A percentile compares a stretch with the other conserved stretches of the same genome.
phyloP scores from a whole-genome alignment of 2,888 invertebrate species.

The Uropetala carovei region DNA sequence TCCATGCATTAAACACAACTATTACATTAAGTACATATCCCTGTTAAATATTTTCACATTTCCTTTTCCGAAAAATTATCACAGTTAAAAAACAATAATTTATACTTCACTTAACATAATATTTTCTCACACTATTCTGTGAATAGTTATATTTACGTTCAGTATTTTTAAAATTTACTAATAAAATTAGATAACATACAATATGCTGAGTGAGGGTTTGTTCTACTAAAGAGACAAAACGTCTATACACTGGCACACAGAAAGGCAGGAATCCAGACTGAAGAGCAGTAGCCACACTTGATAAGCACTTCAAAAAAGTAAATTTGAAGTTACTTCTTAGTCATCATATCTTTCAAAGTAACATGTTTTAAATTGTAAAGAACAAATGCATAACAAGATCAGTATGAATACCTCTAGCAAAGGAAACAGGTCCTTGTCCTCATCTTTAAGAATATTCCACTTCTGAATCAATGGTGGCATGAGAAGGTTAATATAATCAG shows the following conservation, averaged over 20 bases:
- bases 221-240: slow-evolving; percentile 97
- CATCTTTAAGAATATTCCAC: slow-evolving; percentile 98
- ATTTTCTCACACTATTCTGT: slow-evolving; percentile 47
- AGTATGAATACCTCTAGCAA: slow-evolving; percentile 84
- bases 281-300: slow-evolving; percentile 97
- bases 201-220: slow-evolving; percentile 97
- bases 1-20: too few species aligned
- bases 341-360: slow-evolving; percentile 27
- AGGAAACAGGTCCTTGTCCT: slow-evolving; percentile 99
- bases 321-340: slow-evolving; percentile 65
- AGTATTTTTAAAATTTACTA: neutral
- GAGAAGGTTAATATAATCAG: slow-evolving; percentile 95
- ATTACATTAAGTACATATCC: too few species aligned
- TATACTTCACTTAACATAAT: neutral
- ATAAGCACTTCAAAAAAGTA: slow-evolving; percentile 89
- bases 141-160: neutral
- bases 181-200: slow-evolving; percentile 76
- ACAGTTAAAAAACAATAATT: neutral
- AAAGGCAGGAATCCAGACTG: slow-evolving; percentile 98
- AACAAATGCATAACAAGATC: neutral
- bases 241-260: slow-evolving; percentile 96
- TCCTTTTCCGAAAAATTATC: neutral
- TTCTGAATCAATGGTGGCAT: slow-evolving; percentile 99
- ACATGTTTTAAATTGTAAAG: neutral
- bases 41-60: too few species aligned